Percentiles rank a stretch among this genome's conserved stretches.
These are phyloP conservation scores for Drosophila busckii DNA, from an alignment of 1,140 invertebrate genomes.

Conservation along the genomic window DNA sequence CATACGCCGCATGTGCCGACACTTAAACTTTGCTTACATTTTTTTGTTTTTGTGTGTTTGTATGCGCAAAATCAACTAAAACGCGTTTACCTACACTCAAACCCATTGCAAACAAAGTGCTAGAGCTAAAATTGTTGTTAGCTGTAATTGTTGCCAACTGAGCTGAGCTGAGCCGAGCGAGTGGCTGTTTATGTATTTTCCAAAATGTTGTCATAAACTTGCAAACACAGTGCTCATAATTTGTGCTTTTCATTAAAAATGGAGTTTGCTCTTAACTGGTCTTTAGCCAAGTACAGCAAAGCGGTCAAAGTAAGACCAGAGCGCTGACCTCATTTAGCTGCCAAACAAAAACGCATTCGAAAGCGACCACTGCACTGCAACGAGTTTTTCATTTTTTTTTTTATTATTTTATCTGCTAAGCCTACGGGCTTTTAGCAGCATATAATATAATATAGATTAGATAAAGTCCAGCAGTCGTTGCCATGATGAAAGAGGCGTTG, in stretches of 20 bases:
- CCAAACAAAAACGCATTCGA: too few relatives aligned
- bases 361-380: too few relatives aligned
- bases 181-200: slow-evolving; percentile 16
- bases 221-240: slow-evolving; percentile 51
- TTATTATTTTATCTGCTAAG: too few relatives aligned
- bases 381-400: too few relatives aligned
- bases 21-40: slow-evolving; percentile 48
- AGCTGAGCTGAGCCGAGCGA: background rate
- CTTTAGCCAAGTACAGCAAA: slow-evolving; percentile 9
- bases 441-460: too few relatives aligned
- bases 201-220: slow-evolving; percentile 55
- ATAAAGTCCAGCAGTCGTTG: too few relatives aligned
- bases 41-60: slow-evolving; percentile 19
- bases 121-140: slow-evolving; percentile 7
- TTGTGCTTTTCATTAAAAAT: slow-evolving; percentile 9
- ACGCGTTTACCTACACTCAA: slow-evolving; percentile 46
- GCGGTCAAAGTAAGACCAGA: background rate
- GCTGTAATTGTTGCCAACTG: slow-evolving; percentile 15
- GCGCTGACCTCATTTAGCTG: too few relatives aligned
- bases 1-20: slow-evolving; percentile 65
- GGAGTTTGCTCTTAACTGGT: slow-evolving; percentile 14
- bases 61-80: slow-evolving; percentile 38
- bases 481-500: too few relatives aligned
- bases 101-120: slow-evolving; percentile 4
- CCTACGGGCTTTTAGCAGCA: too few relatives aligned